Evolutionary conservation across 2,113 vertebrate species (phyloP), one percentile per base, ranked within the genome.

Genomic region (Oxyura jamaicensis): DNA sequence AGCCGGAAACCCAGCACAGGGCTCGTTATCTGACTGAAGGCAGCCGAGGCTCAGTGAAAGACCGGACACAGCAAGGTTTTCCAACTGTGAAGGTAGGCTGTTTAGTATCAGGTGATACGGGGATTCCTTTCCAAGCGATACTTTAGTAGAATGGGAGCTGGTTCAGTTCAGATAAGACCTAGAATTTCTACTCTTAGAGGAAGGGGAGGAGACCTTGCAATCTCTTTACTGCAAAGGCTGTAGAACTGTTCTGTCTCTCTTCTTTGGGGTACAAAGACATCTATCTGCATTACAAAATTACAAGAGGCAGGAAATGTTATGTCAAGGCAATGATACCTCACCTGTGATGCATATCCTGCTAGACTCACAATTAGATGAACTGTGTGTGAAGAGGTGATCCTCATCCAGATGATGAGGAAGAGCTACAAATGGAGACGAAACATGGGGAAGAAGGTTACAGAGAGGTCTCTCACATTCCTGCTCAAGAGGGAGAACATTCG

Each of bases 1-100:
- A 99, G 97, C 99, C 99, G 0, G 99, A 99, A 97, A 99, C 98
- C 46, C 99, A 99, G 91, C 99, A 99, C 96, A 83, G 99, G 96
- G 99, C 99, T 72, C 99, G 99, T 20, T 99, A 99, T 71, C 98
- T 99, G 94, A 99, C 99, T 1, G 99, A 99, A 97, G 99, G 99
- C 95, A 99, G 99, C 97, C 98, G 99, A 44, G 99, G 99, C 60
- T 99, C 99, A 2, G 99, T 99, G 78, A 99, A 99, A 93, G 99
- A 99, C 90, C 98, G 99, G 71, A 99, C 99, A 2, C 99, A 99
- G 93, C 99, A 99, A 97, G 98, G 99, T 81, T 99, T 99, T 91
- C 99, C 99, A 29, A 99, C 99, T 1, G 96, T 99, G 3, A 99
- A 99, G 99, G 99, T 99, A 97, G 79, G 95, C 58, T 75, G 71